Conservation (phyloP, 2,797 vertebrate genomes). For the Falco naumanni region DNA sequence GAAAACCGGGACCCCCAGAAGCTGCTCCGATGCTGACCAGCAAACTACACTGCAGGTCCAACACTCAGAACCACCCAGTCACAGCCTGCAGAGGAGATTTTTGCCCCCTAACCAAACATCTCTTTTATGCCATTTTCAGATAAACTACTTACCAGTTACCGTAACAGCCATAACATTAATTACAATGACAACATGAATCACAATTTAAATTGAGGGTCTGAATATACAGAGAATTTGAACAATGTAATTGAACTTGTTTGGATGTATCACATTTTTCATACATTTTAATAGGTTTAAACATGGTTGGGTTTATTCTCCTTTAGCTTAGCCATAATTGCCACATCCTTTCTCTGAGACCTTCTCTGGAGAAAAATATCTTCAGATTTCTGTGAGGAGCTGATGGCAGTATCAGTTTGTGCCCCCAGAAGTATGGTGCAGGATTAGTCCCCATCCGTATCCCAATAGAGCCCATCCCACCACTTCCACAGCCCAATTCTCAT, state of each 20-base stretch:
- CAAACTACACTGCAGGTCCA: neutral
- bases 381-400: neutral
- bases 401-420: neutral
- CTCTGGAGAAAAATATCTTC: neutral
- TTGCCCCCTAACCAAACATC: fast-evolving
- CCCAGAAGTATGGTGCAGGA: neutral
- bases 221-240: neutral
- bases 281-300: neutral
- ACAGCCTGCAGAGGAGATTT: neutral
- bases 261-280: neutral
- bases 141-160: neutral
- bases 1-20: neutral
- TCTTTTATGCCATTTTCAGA: neutral
- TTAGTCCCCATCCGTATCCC: neutral
- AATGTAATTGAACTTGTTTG: neutral
- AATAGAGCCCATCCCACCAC: neutral
- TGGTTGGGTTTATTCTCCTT: neutral
- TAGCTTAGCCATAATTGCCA: neutral
- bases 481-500: neutral
- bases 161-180: neutral
- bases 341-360: neutral
- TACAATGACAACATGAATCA: neutral
- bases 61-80: neutral
- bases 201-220: neutral
- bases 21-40: neutral